A percentile compares a stretch with the other conserved stretches of the same genome.
Evolutionary conservation across 2,797 vertebrate species (phyloP).

Genomic region (Hipposideros larvatus): DNA sequence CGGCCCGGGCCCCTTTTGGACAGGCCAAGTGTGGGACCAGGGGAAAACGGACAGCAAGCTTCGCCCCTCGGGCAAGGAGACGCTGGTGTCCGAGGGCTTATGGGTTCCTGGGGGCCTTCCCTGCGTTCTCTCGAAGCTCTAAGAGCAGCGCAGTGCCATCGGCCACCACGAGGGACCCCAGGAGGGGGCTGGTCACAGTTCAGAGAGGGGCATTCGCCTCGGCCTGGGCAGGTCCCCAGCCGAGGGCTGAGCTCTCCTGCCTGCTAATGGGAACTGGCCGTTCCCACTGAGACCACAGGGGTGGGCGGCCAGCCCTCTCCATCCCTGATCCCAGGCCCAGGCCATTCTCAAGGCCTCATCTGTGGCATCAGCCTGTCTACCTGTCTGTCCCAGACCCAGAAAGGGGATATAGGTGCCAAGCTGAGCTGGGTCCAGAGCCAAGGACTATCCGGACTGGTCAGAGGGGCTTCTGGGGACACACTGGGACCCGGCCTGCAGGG

Average conservation of each 20-base stretch:
- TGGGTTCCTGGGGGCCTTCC: neutral
- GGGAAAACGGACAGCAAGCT: neutral
- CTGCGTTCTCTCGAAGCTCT: neutral
- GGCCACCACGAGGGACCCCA: neutral
- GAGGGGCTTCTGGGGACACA: neutral
- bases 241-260: neutral
- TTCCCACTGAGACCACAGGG: neutral
- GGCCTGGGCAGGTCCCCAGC: neutral
- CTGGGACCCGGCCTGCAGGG: neutral
- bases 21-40: neutral
- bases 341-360: no score
- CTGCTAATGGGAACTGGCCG: neutral
- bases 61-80: neutral
- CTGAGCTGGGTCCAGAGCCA: neutral
- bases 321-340: neutral
- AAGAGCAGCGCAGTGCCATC: neutral
- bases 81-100: accelerated
- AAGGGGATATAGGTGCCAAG: neutral
- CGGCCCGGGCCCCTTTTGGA: neutral
- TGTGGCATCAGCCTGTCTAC: neutral
- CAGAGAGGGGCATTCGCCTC: neutral
- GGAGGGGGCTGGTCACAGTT: neutral
- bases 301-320: accelerated
- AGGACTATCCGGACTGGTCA: neutral
- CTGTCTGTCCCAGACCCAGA: neutral